Evolutionary conservation across 2,888 invertebrate species (phyloP).

Genomic region (Eupithecia abbreviata): DNA sequence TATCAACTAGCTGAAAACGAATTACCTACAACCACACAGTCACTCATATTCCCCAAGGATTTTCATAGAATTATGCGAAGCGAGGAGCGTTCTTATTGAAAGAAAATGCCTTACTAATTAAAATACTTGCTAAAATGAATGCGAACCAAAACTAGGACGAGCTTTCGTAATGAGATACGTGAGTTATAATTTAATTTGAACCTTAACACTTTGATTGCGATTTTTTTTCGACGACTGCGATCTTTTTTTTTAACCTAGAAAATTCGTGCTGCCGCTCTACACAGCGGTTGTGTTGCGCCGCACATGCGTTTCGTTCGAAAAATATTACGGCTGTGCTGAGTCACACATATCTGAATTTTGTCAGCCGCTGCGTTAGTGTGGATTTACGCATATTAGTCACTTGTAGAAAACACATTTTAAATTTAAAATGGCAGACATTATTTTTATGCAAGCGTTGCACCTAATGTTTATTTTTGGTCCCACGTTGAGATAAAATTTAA

Average conservation of each 20-base stretch:
- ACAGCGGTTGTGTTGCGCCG: no score
- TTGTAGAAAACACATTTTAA: no score
- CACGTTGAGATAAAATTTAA: no score
- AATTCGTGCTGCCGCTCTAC: no score
- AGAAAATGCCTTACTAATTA: constrained; percentile 54
- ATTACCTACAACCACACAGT: constrained; percentile 10
- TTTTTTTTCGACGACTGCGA: no score
- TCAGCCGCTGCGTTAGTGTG: no score
- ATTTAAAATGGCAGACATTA: constrained; percentile 9
- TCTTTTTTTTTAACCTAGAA: no score
- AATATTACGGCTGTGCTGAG: no score
- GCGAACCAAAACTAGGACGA: constrained; percentile 42
- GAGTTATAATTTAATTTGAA: constrained; percentile 42
- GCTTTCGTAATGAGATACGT: constrained; percentile 45
- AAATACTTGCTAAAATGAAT: constrained; percentile 54
- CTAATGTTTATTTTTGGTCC: neutral
- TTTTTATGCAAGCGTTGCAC: neutral
- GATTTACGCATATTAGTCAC: no score
- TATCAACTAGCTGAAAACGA: constrained; percentile 11
- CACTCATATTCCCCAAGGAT: constrained; percentile 29
- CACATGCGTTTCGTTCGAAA: no score
- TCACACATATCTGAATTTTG: no score
- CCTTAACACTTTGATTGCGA: no score
- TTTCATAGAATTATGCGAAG: constrained; percentile 48
- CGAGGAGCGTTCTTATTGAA: constrained; percentile 45